Base-by-base conservation (phyloP, 1,140 invertebrate genomes). In the Asobara japonica region DNA sequence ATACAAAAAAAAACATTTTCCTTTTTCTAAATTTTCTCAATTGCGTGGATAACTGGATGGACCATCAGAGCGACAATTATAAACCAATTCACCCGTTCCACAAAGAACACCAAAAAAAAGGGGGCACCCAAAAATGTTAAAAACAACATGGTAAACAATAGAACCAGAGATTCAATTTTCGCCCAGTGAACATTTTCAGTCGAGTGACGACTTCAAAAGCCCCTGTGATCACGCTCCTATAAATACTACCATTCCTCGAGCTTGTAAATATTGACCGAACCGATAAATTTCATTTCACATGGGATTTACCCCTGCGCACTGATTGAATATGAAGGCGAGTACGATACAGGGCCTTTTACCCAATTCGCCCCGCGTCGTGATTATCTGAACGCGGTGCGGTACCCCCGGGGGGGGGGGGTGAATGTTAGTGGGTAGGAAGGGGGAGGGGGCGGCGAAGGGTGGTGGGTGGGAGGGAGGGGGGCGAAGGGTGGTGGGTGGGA, bases 201-300 rank as follows among this genome's bases (percentile, higher is more conserved):
- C n/a, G n/a, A n/a, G n/a, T n/a, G n/a, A n/a, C n/a, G 20, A 10
- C 51, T 38, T 27, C 65, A 41, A 66, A 66, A 25, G 45, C 45
- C n/a, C 51, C 72, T 77, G 60, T 66, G 61, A 79, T 75, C 68
- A 73, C 68, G 66, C 51, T 68, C 74, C 51, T 70, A 76, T 77
- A 78, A 80, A 77, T 78, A 76, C 76, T 75, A 73, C 76, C 73
- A 78, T 74, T 76, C 75, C 41, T 71, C 70, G 33, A 65, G 72
- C 75, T 69, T 78, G 78, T 78, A 81, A 80, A 81, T 81, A 79
- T 80, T 80, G 77, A 73, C 72, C 73, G 72, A 73, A 73, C 22
- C 79, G 78, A 82, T 80, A 80, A 78, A 82, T 81, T 79, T 78
- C 78, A 62, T 56, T 69, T 73, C 66, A 62, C 62, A 56, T 77